Evolutionary conservation across 2,113 vertebrate species (phyloP).

Genomic region (Malurus melanocephalus): DNA sequence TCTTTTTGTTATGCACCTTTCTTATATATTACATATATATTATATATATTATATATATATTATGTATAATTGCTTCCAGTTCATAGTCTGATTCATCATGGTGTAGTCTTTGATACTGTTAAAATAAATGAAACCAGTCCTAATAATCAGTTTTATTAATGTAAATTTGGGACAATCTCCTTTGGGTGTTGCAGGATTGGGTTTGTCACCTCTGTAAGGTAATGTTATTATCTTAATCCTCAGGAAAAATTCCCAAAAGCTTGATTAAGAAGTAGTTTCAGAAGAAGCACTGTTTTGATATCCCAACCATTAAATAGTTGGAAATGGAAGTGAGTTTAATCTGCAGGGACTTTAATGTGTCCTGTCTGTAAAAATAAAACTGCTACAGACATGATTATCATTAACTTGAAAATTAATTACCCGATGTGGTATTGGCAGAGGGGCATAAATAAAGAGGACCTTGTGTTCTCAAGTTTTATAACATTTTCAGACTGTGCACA

Average conservation of each 20-base stretch:
- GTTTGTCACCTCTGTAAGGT: slow-evolving; percentile 5
- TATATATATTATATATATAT: background rate
- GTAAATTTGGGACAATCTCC: background rate
- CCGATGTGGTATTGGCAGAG: background rate
- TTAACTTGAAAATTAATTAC: slow-evolving; percentile 14
- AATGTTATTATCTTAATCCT: background rate
- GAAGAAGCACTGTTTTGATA: background rate
- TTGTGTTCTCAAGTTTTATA: background rate
- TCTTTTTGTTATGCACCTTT: background rate
- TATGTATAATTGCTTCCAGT: background rate
- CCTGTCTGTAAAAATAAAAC: background rate
- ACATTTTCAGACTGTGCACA: background rate
- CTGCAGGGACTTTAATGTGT: background rate
- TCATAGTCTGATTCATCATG: background rate
- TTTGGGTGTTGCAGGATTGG: background rate
- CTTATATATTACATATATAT: background rate
- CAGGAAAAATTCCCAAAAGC: slow-evolving; percentile 3
- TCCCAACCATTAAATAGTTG: background rate
- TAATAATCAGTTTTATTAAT: background rate
- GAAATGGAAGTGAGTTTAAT: background rate
- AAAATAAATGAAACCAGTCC: background rate
- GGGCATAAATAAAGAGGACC: background rate
- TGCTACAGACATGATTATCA: background rate
- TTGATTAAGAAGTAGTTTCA: background rate
- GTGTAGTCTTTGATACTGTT: background rate